Conservation (phyloP, 2,797 vertebrate genomes). For the Acropternis orthonyx region DNA sequence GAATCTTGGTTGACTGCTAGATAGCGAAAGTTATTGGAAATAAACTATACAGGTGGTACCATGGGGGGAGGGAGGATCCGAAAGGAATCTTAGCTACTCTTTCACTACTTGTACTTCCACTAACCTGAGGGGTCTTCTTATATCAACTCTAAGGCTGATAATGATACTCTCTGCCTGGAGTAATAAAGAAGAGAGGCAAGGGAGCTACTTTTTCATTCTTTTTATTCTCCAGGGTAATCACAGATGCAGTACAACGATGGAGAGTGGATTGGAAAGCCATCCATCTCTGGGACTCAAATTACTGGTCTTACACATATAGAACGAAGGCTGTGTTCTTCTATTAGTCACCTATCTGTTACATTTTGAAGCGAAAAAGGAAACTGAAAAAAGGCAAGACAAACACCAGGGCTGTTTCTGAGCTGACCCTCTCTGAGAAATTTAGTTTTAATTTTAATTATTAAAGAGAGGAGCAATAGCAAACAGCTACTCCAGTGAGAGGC, state of each 20-base stretch:
- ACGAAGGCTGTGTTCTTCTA: constrained; percentile 20
- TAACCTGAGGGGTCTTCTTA: constrained; percentile 8
- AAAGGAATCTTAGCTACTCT: not conserved
- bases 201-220: constrained; percentile 34
- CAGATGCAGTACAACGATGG: constrained; percentile 32
- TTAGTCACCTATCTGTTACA: not conserved
- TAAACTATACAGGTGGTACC: not conserved
- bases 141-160: constrained; percentile 41
- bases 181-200: constrained; percentile 17
- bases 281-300: constrained; percentile 45
- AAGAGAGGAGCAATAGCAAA: not conserved
- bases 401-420: not conserved
- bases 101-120: not conserved
- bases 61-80: not conserved
- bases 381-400: not conserved
- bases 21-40: not conserved
- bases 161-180: constrained; percentile 31
- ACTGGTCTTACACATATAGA: constrained; percentile 17
- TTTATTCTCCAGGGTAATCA: constrained; percentile 56
- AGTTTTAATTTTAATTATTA: constrained; percentile 23
- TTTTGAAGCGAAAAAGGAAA: not conserved
- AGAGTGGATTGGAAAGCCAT: constrained; percentile 42
- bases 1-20: not conserved
- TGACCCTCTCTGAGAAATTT: not conserved
- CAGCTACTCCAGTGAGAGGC: not conserved